Base-by-base conservation (phyloP, 2,113 vertebrate species). In the Colaptes auratus region DNA sequence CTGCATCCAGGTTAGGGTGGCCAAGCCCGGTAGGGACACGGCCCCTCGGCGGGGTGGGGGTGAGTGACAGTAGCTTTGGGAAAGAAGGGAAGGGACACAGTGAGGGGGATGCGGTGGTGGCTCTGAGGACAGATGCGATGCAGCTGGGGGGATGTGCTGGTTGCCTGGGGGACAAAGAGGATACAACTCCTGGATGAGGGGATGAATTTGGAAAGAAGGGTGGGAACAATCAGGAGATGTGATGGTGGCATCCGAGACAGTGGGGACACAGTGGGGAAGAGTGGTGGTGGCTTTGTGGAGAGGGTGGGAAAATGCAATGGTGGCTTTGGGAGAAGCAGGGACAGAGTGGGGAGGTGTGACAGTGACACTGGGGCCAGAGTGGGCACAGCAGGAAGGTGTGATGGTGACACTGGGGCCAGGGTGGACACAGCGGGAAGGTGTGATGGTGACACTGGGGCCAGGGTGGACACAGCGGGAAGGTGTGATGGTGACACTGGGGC, bases 1-100 rank as follows among this genome's bases (percentile, higher is more conserved):
- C 74, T 84, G 95, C 86, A 13, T 58, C 44, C 82, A 94, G 92
- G 95, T 93, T 48, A 96, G 85, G 55, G 71, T 21, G 59, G 82
- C 65, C 58, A 15, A 75, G 70, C 16, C 65, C 25, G 52, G 31
- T 28, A 17, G 65, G 50, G 64, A 82, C 64, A 5, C 2, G 1
- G 36, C 35, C 61, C 23, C 33, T n/a, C 33, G 4, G 28, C 0
- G 2, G 1, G 3, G 7, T 3, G 2, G 1, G 3, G 8, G 4
- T 3, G 53, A 48, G 48, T 18, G 64, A 42, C 44, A 27, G 3
- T 4, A 44, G 64, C 18, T 63, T 33, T 5, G 73, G 60, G 35
- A 35, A 3, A 23, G 30, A 33, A 74, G 73, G 60, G 35, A 35
- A 3, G 27, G 33, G 39, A 74, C n/a, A 3, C 19, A 8, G 64